Evolutionary conservation across 2,888 invertebrate genomes (phyloP).

Genomic region (Mesoligia furuncula): DNA sequence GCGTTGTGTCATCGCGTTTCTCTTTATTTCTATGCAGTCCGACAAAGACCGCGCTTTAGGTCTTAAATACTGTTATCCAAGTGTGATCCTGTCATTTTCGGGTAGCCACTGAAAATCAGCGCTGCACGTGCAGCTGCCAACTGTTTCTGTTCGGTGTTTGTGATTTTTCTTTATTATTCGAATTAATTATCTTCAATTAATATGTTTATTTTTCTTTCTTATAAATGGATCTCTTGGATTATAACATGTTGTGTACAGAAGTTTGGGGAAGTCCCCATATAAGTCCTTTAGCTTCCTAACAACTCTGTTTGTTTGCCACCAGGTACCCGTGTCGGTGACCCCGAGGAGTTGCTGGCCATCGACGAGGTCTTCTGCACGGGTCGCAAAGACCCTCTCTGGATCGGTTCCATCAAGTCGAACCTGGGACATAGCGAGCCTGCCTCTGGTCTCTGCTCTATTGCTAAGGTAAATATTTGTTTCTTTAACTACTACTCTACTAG

Average conservation of each 20-base stretch:
- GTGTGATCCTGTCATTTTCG: neutral
- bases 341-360: constrained; percentile 96
- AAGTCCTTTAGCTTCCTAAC: neutral
- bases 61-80: neutral
- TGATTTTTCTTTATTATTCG: too few species aligned
- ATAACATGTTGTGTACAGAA: neutral
- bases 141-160: neutral
- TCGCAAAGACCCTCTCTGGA: constrained; percentile 93
- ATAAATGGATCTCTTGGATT: neutral
- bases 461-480: constrained; percentile 90
- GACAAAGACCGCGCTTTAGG: too few species aligned
- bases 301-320: constrained; percentile 49
- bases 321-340: constrained; percentile 96
- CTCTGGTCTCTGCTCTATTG: constrained; percentile 95
- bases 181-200: neutral
- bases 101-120: too few species aligned
- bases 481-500: neutral
- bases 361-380: constrained; percentile 94
- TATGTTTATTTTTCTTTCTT: neutral
- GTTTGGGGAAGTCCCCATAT: neutral
- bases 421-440: constrained; percentile 98
- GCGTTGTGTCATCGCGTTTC: too few species aligned
- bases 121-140: neutral
- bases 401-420: constrained; percentile 98
- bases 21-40: too few species aligned